Base-by-base conservation (phyloP, 2,888 invertebrate species). In the Trissonchulus latispiculum region DNA sequence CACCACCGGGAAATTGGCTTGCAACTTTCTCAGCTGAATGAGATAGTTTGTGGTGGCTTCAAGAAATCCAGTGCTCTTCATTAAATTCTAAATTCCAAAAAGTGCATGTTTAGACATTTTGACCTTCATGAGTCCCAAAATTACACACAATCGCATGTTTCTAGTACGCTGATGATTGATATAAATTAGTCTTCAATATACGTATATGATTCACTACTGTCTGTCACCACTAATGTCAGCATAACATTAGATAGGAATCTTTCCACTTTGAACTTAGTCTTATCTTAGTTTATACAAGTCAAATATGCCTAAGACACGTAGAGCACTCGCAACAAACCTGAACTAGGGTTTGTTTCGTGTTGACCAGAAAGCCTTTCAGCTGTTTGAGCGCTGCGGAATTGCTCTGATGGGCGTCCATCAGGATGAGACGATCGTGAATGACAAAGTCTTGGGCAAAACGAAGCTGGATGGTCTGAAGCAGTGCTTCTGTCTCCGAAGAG, bases 381-480 rank as follows among this genome's bases (percentile, higher is more conserved):
- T 86, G 85, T 81, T 88, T 88, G 80, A 89, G 85, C 61, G 88
- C 88, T 68, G 85, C 84, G n/a, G 88, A 88, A 73, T 87, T 87
- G 35, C 88, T 87, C 67, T 87, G 86, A 76, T 88, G 88, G 48
- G 88, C 86, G 80, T 90, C 89, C 82, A 89, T 81, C 36, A 89
- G 85, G 76, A 88, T 85, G 8, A 88, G 77, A 23, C 80, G 85
- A 36, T 87, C 85, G 78, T 87, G 85, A 71, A 90, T 84, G 79
- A 88, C 87, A 78, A 89, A 87, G 77, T 87, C 86, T 75, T 86
- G 84, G 67, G 86, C 86, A 81, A 88, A 87, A 77, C 86, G 83
- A 77, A 84, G 81, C 77, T 77, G 83, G 74, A 82, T 76, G 3
- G 82, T 82, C 59, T 78, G 77, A 69, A 87, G 82, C 64, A 87